These are phyloP conservation scores for Chionis minor DNA, from an alignment of 2,113 vertebrate species.

Conservation along the genomic window DNA sequence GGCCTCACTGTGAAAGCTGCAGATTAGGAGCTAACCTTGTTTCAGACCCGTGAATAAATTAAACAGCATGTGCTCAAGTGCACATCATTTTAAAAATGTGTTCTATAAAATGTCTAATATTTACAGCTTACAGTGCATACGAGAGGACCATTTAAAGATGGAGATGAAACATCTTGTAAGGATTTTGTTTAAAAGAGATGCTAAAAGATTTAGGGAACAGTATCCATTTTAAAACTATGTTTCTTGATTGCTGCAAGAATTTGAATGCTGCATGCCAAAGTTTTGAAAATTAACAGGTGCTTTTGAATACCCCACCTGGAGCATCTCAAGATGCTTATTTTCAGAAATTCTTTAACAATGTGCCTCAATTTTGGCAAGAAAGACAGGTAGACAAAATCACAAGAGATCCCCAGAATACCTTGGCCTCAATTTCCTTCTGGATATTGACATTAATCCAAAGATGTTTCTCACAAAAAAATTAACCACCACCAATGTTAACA, in stretches of 20 bases:
- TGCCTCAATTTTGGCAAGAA: background rate
- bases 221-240: background rate
- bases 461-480: background rate
- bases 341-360: background rate
- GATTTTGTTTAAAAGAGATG: background rate
- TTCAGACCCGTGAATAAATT: background rate
- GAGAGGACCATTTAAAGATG: background rate
- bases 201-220: background rate
- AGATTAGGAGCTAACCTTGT: conserved; percentile 28
- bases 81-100: background rate
- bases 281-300: background rate
- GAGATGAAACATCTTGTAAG: background rate
- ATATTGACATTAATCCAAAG: background rate
- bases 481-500: background rate
- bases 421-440: background rate
- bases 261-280: background rate
- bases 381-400: background rate
- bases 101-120: background rate
- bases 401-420: background rate
- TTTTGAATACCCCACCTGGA: background rate
- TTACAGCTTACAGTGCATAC: background rate
- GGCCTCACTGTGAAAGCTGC: conserved; percentile 17
- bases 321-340: background rate
- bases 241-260: background rate
- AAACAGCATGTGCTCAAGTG: background rate